phyloP scores from a whole-genome alignment of 2,888 invertebrate species.

The Nipponacmea schrenckii region DNA sequence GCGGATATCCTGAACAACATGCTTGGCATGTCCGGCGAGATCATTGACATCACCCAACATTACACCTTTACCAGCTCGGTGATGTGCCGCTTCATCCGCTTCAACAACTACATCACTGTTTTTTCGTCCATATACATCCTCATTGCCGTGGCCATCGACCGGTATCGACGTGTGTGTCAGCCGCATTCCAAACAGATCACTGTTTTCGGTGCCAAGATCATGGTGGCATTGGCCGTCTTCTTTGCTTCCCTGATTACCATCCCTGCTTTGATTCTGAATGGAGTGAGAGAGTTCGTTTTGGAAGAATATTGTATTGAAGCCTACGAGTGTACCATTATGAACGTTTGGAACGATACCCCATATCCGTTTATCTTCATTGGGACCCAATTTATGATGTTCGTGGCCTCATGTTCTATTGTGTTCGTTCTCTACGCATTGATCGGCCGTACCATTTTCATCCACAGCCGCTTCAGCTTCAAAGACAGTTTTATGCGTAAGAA shows the following conservation, averaged over 20 bases:
- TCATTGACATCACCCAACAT: constrained; percentile 29
- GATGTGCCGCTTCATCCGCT: constrained; percentile 29
- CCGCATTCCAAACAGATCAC: constrained; percentile 27
- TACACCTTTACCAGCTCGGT: constrained; percentile 24
- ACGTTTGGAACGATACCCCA: background rate
- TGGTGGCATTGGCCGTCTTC: constrained; percentile 9
- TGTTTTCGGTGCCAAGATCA: constrained; percentile 17
- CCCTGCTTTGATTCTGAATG: constrained; percentile 22
- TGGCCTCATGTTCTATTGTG: background rate
- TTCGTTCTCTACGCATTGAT: background rate
- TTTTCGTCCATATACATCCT: constrained; percentile 27
- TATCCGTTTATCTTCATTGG: background rate
- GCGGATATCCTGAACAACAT: constrained; percentile 27
- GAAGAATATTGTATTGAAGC: background rate
- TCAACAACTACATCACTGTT: constrained; percentile 27
- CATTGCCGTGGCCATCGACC: constrained; percentile 28
- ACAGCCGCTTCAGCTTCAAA: background rate
- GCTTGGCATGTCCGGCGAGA: constrained; percentile 33
- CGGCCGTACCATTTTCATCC: background rate
- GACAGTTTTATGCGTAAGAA: background rate
- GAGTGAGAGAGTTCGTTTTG: background rate
- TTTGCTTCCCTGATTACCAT: constrained; percentile 7
- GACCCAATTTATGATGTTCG: background rate
- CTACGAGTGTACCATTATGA: background rate
- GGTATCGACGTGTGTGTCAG: constrained; percentile 25